Evolutionary conservation across 2,113 vertebrate species (phyloP).

Genomic region (Phalacrocorax brasilianus): DNA sequence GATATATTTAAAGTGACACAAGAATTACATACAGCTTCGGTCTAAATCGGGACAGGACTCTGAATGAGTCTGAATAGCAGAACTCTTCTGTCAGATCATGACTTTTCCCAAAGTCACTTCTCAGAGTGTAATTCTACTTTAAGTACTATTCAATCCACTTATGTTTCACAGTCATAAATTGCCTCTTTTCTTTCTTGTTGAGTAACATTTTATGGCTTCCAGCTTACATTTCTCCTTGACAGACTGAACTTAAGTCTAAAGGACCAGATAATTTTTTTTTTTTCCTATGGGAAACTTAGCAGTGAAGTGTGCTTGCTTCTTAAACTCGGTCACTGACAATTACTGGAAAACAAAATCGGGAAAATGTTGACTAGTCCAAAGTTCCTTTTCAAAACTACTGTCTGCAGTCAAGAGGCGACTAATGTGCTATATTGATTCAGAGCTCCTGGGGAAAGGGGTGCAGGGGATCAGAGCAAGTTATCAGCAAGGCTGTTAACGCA

Average conservation of each 20-base stretch:
- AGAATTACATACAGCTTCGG: background rate
- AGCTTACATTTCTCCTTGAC: background rate
- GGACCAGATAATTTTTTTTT: background rate
- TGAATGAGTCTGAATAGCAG: background rate
- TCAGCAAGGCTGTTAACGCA: background rate
- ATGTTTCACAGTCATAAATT: background rate
- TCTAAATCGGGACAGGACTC: background rate
- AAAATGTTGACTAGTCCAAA: background rate
- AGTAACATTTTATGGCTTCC: background rate
- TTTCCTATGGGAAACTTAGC: background rate
- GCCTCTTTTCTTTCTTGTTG: background rate
- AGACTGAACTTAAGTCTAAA: background rate
- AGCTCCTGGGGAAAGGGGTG: background rate
- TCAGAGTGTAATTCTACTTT: background rate
- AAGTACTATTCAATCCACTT: background rate
- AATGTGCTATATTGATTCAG: background rate
- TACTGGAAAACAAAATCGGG: background rate
- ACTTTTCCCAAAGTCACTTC: background rate
- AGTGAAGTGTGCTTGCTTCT: background rate
- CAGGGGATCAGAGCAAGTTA: background rate
- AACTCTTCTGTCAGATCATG: background rate
- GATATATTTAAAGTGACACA: background rate
- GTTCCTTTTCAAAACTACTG: background rate
- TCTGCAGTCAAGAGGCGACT: background rate
- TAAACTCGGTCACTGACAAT: background rate